Percentiles rank a stretch among this genome's conserved stretches.
Evolutionary conservation across 2,797 vertebrate species (phyloP).

Genomic region (Graptemys geographica): DNA sequence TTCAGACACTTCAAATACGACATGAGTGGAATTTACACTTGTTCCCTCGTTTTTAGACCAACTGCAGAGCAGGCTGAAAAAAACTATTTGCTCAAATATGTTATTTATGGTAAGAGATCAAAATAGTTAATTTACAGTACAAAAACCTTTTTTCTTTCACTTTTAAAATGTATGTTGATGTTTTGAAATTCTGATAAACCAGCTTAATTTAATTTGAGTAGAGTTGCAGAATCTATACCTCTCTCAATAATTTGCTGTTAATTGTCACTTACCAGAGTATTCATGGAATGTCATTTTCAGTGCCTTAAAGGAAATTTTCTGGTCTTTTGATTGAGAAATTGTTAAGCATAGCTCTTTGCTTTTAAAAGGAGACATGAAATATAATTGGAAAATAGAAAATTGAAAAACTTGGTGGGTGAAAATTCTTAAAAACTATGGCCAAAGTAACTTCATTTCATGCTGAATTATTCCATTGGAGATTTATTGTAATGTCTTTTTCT

Average conservation of each 20-base stretch:
- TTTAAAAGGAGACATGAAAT: not conserved
- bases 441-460: slow-evolving; percentile 12
- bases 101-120: slow-evolving; percentile 67
- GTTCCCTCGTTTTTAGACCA: slow-evolving; percentile 70
- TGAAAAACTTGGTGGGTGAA: not conserved
- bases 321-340: slow-evolving; percentile 9
- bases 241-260: not conserved
- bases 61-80: slow-evolving; percentile 47
- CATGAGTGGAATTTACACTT: slow-evolving; percentile 69
- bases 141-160: not conserved
- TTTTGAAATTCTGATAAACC: not conserved
- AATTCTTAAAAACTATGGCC: slow-evolving; percentile 3
- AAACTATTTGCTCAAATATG: slow-evolving; percentile 64
- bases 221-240: not conserved
- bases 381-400: not conserved
- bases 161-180: not conserved
- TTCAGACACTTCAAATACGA: slow-evolving; percentile 64
- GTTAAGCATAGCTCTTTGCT: not conserved
- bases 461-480: not conserved
- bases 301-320: not conserved
- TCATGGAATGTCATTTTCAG: slow-evolving; percentile 1
- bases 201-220: not conserved
- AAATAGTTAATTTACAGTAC: not conserved
- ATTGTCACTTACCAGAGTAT: not conserved
- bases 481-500: not conserved